Evolutionary conservation across 2,113 vertebrate genomes (phyloP), one percentile per base, ranked within the genome.

Genomic region (Ceyx margarethae): DNA sequence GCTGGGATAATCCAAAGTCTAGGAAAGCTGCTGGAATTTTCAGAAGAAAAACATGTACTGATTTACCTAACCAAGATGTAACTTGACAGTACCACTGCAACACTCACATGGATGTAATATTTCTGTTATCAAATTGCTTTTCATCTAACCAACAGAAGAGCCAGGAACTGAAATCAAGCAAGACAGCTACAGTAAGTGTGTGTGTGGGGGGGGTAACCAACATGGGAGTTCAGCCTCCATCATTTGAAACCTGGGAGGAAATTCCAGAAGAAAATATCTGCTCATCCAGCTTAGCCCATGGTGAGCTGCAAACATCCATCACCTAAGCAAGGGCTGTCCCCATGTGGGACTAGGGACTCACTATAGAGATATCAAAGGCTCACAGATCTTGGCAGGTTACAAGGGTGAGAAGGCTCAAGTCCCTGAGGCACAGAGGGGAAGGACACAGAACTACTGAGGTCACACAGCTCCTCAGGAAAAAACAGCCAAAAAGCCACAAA

Each of bases 241-340:
- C 21, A 67, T 48, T 61, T 35, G 54, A 37, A 69, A 66, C 20
- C 25, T 78, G 42, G 4, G 67, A 51, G 29, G 6, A 53, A 67
- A 16, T 72, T 78, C 69, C 56, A 74, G 43, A 31, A 68, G 43
- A 21, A 81, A 77, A 3, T 7, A 31, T 10, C 35, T 67, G n/a
- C n/a, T 85, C 21, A 42, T 18, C 29, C 23, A 73, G 43, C 43
- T 28, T 43, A 67, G 46, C 13, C 58, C 35, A 62, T 8, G 9
- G 51, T 0, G 0, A 77, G 18, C 21, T 58, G 71, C 3, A 3
- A 5, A 10, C 15, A 61, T 26, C 42, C 0, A 0, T 29, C 60
- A 67, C 12, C 11, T 4, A 28, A 72, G 13, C 9, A 67, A 46
- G n/a, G 22, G 11, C 45, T 43, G 6, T 19, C 18, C 7, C 7